Evolutionary conservation across 2,113 vertebrate species (phyloP), one percentile per base, ranked within the genome.

Genomic region (Merops nubicus): DNA sequence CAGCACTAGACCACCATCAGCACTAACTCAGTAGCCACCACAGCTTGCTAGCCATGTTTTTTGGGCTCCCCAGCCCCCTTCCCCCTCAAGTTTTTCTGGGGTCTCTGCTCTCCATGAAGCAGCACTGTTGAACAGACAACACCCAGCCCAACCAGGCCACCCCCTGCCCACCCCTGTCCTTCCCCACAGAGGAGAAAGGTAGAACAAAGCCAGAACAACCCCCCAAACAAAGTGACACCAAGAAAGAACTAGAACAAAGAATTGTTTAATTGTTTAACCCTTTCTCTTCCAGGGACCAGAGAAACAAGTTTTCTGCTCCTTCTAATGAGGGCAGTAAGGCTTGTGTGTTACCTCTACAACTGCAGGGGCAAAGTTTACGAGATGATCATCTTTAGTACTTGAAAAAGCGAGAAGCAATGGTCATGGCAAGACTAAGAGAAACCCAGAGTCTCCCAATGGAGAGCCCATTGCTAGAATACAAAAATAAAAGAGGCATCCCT

Each of bases 231-330:
- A 96, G 97, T 2, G 29, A 97, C 94, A 95, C 95, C 91, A 69
- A 86, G 84, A 90, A 89, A 89, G 87, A 92, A 63, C 89, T 97
- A 97, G 94, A 97, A 96, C 92, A 97, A 97, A 97, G 95, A 95
- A 80, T 60, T 91, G 91, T 98, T 98, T 98, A 98, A 98, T 98
- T 97, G 92, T 95, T 97, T 98, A 96, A 98, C 98, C 97, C 98
- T 96, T 98, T 98, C 97, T 98, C 97, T 97, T 97, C 97, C 96
- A 97, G 97, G 97, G 95, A 98, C 96, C 97, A 81, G 97, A 98
- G 98, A 97, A 98, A 98, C 97, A 98, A 98, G 97, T 98, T 96
- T 95, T 96, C 97, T 95, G 97, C 97, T 97, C 97, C 97, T 97
- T 96, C 96, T 97, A 94, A 97, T 3, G 94, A 98, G 97, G 94